A percentile compares a stretch with the other conserved stretches of the same genome.
Evolutionary conservation across 2,113 vertebrate species (phyloP).

Genomic region (Recurvirostra avosetta): DNA sequence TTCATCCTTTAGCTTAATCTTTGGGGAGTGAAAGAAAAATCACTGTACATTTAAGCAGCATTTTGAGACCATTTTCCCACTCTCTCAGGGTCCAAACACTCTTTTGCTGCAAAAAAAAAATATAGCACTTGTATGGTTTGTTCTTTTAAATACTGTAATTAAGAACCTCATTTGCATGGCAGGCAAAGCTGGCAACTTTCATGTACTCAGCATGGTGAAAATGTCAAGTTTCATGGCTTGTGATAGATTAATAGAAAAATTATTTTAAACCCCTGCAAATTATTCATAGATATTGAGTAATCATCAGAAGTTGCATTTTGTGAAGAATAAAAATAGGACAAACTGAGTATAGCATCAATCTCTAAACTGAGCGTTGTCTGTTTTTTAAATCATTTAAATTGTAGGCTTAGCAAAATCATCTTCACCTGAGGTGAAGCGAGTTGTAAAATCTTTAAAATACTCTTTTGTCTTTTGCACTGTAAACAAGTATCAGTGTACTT

Average conservation of each 20-base stretch:
- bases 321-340: slow-evolving; percentile 49
- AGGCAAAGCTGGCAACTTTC: slow-evolving; percentile 46
- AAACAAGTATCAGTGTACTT: background rate
- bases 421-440: slow-evolving; percentile 23
- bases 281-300: slow-evolving; percentile 58
- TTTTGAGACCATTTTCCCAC: background rate
- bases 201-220: slow-evolving; percentile 44
- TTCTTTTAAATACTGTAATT: slow-evolving; percentile 51
- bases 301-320: slow-evolving; percentile 42
- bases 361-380: background rate
- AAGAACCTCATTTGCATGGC: slow-evolving; percentile 43
- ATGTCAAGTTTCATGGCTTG: slow-evolving; percentile 52
- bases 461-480: background rate
- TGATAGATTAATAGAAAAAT: slow-evolving; percentile 65
- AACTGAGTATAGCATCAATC: slow-evolving; percentile 26
- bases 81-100: background rate
- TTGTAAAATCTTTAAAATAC: slow-evolving; percentile 25
- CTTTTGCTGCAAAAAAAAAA: background rate
- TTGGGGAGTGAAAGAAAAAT: background rate
- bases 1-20: background rate
- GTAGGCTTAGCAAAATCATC: slow-evolving; percentile 38
- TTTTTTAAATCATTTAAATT: slow-evolving; percentile 27
- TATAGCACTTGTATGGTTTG: background rate
- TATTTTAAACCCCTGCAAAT: slow-evolving; percentile 46
- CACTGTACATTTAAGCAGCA: background rate